Conservation (phyloP, 2,113 vertebrate genomes). For the Rhizomys pruinosus region DNA sequence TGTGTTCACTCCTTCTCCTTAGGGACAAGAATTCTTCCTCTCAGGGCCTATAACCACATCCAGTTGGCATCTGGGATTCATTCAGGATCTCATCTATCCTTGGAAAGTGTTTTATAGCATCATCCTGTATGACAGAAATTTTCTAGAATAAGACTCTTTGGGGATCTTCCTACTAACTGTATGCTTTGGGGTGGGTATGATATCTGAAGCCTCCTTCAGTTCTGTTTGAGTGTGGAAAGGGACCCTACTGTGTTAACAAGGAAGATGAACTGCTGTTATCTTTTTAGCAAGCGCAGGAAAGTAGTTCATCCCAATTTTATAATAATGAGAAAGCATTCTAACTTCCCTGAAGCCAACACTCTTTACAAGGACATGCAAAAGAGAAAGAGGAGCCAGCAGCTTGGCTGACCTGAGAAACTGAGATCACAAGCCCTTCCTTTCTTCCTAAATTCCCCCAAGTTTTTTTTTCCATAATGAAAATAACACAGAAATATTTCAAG, state of each 20-base stretch:
- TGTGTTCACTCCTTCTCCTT: neutral
- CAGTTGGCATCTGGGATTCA: neutral
- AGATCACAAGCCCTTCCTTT: neutral
- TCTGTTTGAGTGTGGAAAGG: neutral
- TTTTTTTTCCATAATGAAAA: slow-evolving; percentile 22
- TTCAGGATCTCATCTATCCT: neutral
- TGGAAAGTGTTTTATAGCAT: neutral
- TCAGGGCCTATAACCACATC: neutral
- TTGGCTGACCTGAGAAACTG: neutral
- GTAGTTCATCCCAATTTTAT: neutral
- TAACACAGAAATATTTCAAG: neutral
- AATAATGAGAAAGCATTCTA: neutral
- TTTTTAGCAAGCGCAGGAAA: neutral
- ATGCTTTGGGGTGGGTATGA: neutral
- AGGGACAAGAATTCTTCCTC: neutral
- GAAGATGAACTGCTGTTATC: neutral
- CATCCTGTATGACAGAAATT: neutral
- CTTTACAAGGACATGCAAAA: neutral
- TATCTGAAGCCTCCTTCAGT: neutral
- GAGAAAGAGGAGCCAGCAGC: neutral
- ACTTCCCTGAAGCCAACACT: neutral
- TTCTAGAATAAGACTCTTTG: neutral
- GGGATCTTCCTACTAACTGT: neutral
- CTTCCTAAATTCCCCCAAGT: neutral
- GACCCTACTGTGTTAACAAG: neutral